phyloP scores from a whole-genome alignment of 1,140 invertebrate genomes.

The Atta colombica region DNA sequence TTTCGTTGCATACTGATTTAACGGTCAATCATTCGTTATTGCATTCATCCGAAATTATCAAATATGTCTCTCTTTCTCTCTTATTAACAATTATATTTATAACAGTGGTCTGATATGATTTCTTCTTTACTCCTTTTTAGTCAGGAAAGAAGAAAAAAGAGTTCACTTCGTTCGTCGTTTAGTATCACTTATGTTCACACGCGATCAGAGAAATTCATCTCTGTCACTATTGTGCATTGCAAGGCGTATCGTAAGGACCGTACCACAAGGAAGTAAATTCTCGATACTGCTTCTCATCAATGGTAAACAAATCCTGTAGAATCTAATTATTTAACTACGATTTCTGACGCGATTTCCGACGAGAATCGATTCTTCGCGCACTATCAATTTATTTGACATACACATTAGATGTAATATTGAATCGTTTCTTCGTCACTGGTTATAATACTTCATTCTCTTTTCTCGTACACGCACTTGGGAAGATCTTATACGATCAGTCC shows the following conservation, averaged over 20 bases:
- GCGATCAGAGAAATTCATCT: conserved; percentile 54
- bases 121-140: conserved; percentile 69
- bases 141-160: conserved; percentile 71
- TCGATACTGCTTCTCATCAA: conserved; percentile 73
- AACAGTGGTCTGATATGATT: conserved; percentile 86
- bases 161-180: conserved; percentile 67
- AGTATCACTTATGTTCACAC: conserved; percentile 74
- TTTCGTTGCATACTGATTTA: conserved; percentile 70
- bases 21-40: conserved; percentile 78
- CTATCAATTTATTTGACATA: conserved; percentile 32
- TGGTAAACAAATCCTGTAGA: conserved; percentile 76
- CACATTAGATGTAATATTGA: conserved; percentile 27
- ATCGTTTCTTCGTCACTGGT: conserved; percentile 24
- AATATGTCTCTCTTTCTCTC: conserved; percentile 80
- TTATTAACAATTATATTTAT: conserved; percentile 84
- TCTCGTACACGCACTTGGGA: conserved; percentile 43
- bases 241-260: conserved; percentile 79
- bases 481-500: conserved; percentile 56
- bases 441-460: conserved; percentile 63
- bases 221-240: conserved; percentile 57
- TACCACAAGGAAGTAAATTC: conserved; percentile 80
- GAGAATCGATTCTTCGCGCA: conserved; percentile 70
- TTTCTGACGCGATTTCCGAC: conserved; percentile 69
- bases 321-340: conserved; percentile 75
- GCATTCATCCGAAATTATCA: conserved; percentile 84